Conservation (phyloP, 2,113 vertebrate species). For the Galeopterus variegatus region DNA sequence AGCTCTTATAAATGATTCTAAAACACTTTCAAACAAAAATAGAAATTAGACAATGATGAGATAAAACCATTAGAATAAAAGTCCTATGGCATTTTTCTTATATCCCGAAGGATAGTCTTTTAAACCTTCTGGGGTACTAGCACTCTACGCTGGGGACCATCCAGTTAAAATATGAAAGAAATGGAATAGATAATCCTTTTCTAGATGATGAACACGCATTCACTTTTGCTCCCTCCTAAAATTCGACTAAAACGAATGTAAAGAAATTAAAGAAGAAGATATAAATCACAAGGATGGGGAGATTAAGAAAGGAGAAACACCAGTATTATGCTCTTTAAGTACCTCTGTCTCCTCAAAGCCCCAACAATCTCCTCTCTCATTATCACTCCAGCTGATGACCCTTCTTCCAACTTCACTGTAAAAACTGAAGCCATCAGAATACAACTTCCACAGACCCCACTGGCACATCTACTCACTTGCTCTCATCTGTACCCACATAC, state of each 20-base stretch:
- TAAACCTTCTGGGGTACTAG: not conserved
- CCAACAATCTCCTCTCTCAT: not conserved
- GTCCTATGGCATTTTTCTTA: not conserved
- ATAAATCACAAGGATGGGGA: not conserved
- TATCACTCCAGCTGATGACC: not conserved
- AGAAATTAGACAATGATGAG: not conserved
- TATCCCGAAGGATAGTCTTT: not conserved
- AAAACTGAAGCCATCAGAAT: not conserved
- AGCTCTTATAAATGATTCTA: not conserved
- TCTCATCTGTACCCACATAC: not conserved
- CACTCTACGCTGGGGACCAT: not conserved
- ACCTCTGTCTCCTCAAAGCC: not conserved
- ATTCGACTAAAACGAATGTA: not conserved
- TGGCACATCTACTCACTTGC: not conserved
- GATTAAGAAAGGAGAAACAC: not conserved
- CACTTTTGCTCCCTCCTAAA: not conserved
- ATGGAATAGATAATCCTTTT: not conserved
- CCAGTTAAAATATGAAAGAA: not conserved
- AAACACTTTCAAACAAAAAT: constrained; percentile 35
- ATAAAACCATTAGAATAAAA: constrained; percentile 49
- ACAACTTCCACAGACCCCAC: not conserved
- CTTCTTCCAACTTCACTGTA: not conserved
- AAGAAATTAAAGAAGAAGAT: not conserved
- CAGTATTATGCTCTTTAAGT: not conserved
- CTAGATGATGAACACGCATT: not conserved